These are phyloP conservation scores for Danio tinwini DNA, from an alignment of 2,797 vertebrate species.

Conservation along the genomic window DNA sequence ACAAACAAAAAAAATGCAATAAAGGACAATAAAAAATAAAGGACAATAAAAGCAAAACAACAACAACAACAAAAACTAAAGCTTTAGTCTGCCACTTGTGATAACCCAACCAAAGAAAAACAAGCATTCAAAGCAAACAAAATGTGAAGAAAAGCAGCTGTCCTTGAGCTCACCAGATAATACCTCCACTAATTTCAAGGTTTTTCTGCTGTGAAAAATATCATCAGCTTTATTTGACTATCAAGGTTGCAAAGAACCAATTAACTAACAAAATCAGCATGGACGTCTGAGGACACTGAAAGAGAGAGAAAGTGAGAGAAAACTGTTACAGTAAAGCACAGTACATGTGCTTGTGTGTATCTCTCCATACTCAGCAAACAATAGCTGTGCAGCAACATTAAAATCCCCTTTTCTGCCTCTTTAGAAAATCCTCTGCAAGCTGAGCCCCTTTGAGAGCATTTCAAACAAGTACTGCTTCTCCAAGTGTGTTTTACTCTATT, in stretches of 20 bases:
- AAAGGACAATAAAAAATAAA: too few species aligned
- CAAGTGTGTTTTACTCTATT: not conserved
- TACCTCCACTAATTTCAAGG: conserved; percentile 36
- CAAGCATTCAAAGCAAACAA: conserved; percentile 8
- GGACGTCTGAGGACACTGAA: not conserved
- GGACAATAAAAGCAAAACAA: too few species aligned
- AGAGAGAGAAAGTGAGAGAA: not conserved
- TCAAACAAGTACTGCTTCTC: conserved; percentile 25
- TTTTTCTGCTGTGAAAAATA: conserved; percentile 17
- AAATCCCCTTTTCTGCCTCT: conserved; percentile 46
- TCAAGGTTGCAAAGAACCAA: conserved; percentile 24
- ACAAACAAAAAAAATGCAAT: too few species aligned
- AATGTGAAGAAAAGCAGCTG: not conserved
- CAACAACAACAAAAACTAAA: not conserved
- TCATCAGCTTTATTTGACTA: conserved; percentile 4
- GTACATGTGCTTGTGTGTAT: conserved; percentile 30
- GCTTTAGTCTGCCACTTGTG: not conserved
- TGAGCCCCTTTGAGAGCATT: conserved; percentile 33
- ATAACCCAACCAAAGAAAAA: not conserved
- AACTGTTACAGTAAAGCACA: conserved; percentile 20
- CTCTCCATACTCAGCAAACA: conserved; percentile 20
- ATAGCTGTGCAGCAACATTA: not conserved
- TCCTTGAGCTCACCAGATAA: conserved; percentile 36
- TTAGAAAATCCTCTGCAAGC: conserved; percentile 36
- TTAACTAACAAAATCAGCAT: conserved; percentile 30